Percentiles rank a stretch among this genome's conserved stretches.
Evolutionary conservation across 92 coral and sea anemone genomes (phyloP).

Genomic region (Micromussa lordhowensis): DNA sequence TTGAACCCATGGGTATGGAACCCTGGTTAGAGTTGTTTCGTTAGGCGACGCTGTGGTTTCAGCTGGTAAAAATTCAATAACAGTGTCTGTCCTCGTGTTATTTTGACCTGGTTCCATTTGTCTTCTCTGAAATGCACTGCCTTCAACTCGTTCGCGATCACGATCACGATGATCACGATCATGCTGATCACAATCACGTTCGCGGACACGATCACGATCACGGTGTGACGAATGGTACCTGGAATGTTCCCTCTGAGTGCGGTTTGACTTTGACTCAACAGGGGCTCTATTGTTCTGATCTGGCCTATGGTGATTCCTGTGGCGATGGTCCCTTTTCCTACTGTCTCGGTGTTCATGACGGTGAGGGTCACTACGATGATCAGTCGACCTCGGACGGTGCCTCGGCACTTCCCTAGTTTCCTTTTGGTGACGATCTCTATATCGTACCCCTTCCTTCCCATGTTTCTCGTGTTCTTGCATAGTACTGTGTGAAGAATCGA

Average conservation of each 20-base stretch:
- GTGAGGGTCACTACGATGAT: not conserved
- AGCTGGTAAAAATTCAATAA: not conserved
- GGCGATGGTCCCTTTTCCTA: not conserved
- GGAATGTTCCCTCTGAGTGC: not conserved
- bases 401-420: not conserved
- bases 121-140: not conserved
- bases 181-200: not conserved
- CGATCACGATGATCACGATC: not conserved
- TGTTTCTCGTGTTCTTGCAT: not conserved
- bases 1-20: not conserved
- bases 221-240: constrained; percentile 1
- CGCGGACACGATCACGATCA: not conserved
- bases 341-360: not conserved
- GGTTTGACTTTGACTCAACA: constrained; percentile 8
- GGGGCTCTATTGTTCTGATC: not conserved
- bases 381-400: not conserved
- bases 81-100: not conserved
- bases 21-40: not conserved
- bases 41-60: not conserved
- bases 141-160: not conserved
- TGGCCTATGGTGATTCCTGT: not conserved
- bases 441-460: not conserved
- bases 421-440: not conserved
- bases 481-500: not conserved
- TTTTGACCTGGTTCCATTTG: not conserved